Base-by-base conservation (phyloP, 2,797 vertebrate species). In the Xyrichtys novacula region DNA sequence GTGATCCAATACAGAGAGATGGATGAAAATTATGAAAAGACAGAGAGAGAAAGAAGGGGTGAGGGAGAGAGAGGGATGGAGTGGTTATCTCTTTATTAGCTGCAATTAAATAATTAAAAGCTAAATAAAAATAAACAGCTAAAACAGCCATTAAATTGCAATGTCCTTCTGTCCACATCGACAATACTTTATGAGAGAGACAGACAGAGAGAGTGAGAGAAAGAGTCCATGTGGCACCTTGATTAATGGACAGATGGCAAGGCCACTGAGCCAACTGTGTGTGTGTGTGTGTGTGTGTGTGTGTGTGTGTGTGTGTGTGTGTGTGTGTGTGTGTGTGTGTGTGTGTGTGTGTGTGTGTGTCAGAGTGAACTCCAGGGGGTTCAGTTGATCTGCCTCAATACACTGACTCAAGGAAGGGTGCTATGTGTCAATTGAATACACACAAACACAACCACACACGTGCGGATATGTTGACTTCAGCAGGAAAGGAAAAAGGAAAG, bases 181-280 rank as follows among this genome's bases (percentile, higher is more conserved):
- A 48, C 68, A 48, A 55, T 34, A 66, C 53, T 88, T 81, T 65
- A 78, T 66, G 72, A 57, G 58, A 26, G 58, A 46, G 61, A 62
- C 40, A 26, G 23, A 57, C 20, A 48, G 11, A 60, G 52, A 59
- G 52, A 61, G 44, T 20, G 62, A 68, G 50, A 70, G 70, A 66
- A 68, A 34, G 52, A n/a, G 77, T 80, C 85, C 87, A 91, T 91
- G 88, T 92, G 90, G 90, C 86, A 84, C 72, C 85, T 89, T 92
- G 91, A 92, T 91, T 87, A 92, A 90, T 91, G 84, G 91, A 87
- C 91, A 93, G 91, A 91, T 93, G 91, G 91, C 80, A 67, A 81
- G 85, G 82, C 86, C 85, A 80, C 76, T 52, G 70, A 89, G 89
- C 89, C 90, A 89, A 86, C 77, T 72, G 43, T 74, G 25, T 20